Base-by-base conservation (phyloP, 2,797 vertebrate genomes). In the Sternotherus odoratus region DNA sequence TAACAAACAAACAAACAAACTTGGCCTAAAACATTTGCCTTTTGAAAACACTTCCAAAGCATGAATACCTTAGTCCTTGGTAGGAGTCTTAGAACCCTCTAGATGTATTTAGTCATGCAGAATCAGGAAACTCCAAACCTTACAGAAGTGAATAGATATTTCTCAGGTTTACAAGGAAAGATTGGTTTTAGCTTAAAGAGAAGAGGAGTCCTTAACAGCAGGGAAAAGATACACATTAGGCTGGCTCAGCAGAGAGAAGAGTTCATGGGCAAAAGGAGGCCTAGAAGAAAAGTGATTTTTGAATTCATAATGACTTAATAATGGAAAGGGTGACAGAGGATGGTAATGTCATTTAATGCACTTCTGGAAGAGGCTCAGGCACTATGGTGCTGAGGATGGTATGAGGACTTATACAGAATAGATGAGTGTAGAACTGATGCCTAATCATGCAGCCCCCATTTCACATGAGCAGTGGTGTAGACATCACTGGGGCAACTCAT, bases 71-170 rank as follows among this genome's bases (percentile, higher is more conserved):
- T 26, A 79, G 88, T 93, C 77, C 54, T 83, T 91, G 43, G 56
- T 87, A 85, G 69, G 84, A 85, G 39, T 96, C 77, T 91, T 54
- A 74, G 79, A 56, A 21, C 15, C 33, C 15, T 89, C 13, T 23
- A 88, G 90, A 88, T 79, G 48, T 74, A 63, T 81, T 86, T 92
- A 91, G 66, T 79, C 74, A 93, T 56, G 83, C 54, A 92, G 57
- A 93, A 82, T 86, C 91, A 88, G 85, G 82, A 88, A 95, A 83
- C 46, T 94, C 69, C 28, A 30, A 74, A 50, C 78, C 21, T 26
- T 51, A 63, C 63, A 88, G 33, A 33, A 83, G 90, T 72, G 33
- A 49, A 16, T 23, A 69, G 90, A 82, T 17, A 26, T 74, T 74
- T 74, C 39, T 74, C 21, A 24, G 69, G 21, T 86, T 94, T 95